Conservation (phyloP, 2,113 vertebrate genomes). For the Halcyon senegalensis region DNA sequence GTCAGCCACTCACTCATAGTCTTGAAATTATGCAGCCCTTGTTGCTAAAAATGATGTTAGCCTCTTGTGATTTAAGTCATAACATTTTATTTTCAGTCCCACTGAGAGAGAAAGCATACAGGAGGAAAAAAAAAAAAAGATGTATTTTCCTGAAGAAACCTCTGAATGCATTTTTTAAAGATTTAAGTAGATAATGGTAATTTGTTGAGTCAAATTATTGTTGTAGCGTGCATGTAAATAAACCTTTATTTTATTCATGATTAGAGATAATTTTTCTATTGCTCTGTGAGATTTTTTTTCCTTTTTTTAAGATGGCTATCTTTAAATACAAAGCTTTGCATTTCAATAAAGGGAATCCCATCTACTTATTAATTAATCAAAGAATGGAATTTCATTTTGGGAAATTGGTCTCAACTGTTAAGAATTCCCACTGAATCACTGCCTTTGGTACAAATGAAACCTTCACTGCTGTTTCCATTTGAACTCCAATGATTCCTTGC, state of each 20-base stretch:
- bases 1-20: conserved; percentile 93
- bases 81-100: conserved; percentile 92
- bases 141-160: conserved; percentile 74
- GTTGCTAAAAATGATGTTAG: conserved; percentile 93
- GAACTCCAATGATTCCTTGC: conserved; percentile 41
- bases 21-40: conserved; percentile 92
- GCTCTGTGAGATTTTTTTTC: not conserved
- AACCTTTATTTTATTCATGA: conserved; percentile 74
- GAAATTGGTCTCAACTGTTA: conserved; percentile 65
- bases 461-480: conserved; percentile 46
- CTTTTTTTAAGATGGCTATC: conserved; percentile 10
- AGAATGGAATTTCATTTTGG: conserved; percentile 68
- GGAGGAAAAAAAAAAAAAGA: conserved; percentile 72
- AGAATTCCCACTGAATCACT: conserved; percentile 62
- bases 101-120: conserved; percentile 82
- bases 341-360: conserved; percentile 63
- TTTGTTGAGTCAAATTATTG: conserved; percentile 75
- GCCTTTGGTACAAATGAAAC: conserved; percentile 58
- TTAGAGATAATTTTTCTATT: conserved; percentile 50
- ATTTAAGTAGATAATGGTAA: conserved; percentile 78
- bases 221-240: conserved; percentile 71
- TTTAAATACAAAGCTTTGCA: conserved; percentile 58
- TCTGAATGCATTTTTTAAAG: conserved; percentile 74
- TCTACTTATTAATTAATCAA: conserved; percentile 73
- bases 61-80: conserved; percentile 98